These are phyloP conservation scores for Dendrolimus pini DNA, from an alignment of 2,888 invertebrate species.

Conservation along the genomic window DNA sequence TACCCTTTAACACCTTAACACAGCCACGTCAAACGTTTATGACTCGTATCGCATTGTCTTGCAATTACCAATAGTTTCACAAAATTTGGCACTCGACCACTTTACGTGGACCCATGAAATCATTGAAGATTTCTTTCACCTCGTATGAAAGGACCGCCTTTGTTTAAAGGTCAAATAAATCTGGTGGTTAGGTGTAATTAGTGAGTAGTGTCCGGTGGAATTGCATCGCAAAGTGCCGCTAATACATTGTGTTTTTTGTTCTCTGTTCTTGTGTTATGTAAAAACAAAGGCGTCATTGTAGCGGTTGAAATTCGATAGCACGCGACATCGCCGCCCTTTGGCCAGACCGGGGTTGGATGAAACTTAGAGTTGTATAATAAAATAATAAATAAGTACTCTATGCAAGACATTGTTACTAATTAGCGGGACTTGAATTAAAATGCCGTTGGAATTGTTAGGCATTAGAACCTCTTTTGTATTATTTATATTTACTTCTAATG, in stretches of 20 bases:
- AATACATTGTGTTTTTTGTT: conserved; percentile 59
- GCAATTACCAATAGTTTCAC: conserved; percentile 60
- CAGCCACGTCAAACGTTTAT: conserved; percentile 53
- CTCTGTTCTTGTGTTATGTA: conserved; percentile 28
- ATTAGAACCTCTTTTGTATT: too few species aligned
- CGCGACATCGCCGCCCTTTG: conserved; percentile 55
- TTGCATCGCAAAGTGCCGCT: conserved; percentile 65
- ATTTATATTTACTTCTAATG: too few species aligned
- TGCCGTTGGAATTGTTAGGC: too few species aligned
- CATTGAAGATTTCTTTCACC: conserved; percentile 8
- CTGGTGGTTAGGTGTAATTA: conserved; percentile 22
- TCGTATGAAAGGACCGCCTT: neutral
- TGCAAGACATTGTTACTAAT: too few species aligned
- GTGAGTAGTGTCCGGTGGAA: conserved; percentile 35
- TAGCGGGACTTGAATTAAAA: too few species aligned
- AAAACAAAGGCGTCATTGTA: conserved; percentile 47
- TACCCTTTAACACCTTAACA: conserved; percentile 38
- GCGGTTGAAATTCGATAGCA: conserved; percentile 60
- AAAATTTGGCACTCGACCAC: conserved; percentile 55
- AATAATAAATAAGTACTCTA: neutral
- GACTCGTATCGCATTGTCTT: conserved; percentile 57
- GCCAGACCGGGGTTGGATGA: conserved; percentile 24
- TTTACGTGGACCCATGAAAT: conserved; percentile 17
- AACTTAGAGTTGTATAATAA: neutral
- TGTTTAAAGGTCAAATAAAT: conserved; percentile 15